phyloP scores from a whole-genome alignment of 2,888 invertebrate species.

The Teleiodes luculella region DNA sequence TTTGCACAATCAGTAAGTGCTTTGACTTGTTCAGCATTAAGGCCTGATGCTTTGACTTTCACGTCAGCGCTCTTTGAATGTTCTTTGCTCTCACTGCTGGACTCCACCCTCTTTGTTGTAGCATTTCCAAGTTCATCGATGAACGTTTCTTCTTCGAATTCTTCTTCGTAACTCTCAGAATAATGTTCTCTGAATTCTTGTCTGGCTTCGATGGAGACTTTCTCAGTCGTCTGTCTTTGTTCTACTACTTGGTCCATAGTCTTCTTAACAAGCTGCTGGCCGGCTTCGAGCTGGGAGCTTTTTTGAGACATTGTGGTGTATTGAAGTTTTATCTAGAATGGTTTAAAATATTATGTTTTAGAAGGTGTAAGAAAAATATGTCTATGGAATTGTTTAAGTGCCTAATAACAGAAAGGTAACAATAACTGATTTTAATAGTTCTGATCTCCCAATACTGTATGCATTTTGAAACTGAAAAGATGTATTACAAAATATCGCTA shows the following conservation, averaged over 20 bases:
- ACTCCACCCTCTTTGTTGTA: constrained; percentile 67
- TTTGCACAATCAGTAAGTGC: constrained; percentile 73
- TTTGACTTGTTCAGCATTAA: constrained; percentile 68
- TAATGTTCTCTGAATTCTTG: constrained; percentile 72
- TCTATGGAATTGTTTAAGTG: not conserved
- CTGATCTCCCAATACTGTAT: too few species aligned
- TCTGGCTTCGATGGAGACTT: constrained; percentile 66
- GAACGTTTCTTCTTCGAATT: constrained; percentile 71
- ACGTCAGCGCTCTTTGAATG: constrained; percentile 73
- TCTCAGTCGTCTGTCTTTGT: constrained; percentile 61
- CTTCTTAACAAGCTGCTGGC: constrained; percentile 69
- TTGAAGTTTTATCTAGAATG: constrained; percentile 37
- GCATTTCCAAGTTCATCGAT: constrained; percentile 67
- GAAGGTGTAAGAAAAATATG: not conserved
- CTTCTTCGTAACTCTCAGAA: constrained; percentile 72
- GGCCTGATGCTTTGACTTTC: constrained; percentile 67
- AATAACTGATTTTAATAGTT: too few species aligned
- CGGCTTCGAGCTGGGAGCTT: constrained; percentile 56
- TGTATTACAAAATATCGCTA: too few species aligned
- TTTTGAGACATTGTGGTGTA: constrained; percentile 59
- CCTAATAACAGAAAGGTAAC: too few species aligned
- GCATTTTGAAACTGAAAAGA: too few species aligned
- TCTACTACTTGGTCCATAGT: constrained; percentile 71
- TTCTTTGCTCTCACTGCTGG: constrained; percentile 72
- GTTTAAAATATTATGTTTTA: constrained; percentile 8